These are phyloP conservation scores for Phymastichus coffea DNA, from an alignment of 1,140 invertebrate genomes.

Conservation along the genomic window DNA sequence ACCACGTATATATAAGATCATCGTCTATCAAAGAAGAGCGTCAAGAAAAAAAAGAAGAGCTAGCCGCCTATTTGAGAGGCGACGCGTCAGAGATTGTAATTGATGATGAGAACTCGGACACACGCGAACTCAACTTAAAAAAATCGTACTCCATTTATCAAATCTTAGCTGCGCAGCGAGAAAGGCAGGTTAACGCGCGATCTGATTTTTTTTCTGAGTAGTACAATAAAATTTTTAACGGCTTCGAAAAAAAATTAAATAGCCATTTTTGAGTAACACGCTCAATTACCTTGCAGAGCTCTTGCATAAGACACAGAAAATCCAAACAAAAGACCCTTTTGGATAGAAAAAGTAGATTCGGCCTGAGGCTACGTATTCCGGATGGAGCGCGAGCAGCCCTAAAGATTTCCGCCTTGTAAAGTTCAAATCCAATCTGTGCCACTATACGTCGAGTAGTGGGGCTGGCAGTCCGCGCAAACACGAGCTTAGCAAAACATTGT, in stretches of 20 bases:
- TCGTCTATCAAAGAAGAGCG: no score
- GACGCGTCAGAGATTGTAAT: slow-evolving; percentile 34
- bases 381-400: slow-evolving; percentile 20
- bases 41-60: no score
- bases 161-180: neutral
- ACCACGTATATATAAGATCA: no score
- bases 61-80: no score
- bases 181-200: neutral
- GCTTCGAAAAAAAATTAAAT: no score
- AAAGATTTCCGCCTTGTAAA: slow-evolving; percentile 56
- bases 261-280: no score
- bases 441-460: slow-evolving; percentile 44
- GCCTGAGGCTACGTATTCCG: slow-evolving; percentile 16
- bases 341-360: neutral
- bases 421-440: slow-evolving; percentile 56
- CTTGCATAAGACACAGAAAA: no score
- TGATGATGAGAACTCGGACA: slow-evolving; percentile 38
- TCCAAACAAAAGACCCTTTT: slow-evolving; percentile 11
- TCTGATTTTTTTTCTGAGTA: neutral
- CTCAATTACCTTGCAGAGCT: no score
- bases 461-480: slow-evolving; percentile 46
- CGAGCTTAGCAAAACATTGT: slow-evolving; percentile 52
- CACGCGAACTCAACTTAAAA: slow-evolving; percentile 4
- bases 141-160: slow-evolving; percentile 31
- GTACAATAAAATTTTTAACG: no score